phyloP scores from a whole-genome alignment of 2,113 vertebrate genomes.

The Falcunculus frontatus region DNA sequence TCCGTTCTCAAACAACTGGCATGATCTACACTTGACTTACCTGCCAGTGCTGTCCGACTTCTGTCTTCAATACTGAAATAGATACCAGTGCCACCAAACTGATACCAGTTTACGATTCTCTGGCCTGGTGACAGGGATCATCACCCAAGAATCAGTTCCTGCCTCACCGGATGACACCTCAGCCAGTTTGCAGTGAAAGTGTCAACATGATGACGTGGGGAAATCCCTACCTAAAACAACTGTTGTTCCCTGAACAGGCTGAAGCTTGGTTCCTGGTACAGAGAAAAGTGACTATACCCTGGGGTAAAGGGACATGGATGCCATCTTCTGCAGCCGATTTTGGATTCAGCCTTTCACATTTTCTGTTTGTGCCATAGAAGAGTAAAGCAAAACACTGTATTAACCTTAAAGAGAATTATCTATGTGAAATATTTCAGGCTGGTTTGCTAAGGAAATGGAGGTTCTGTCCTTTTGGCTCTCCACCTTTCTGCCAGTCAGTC shows the following conservation, averaged over 20 bases:
- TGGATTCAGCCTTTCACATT: neutral
- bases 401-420: neutral
- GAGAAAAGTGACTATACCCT: neutral
- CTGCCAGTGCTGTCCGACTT: neutral
- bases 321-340: neutral
- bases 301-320: neutral
- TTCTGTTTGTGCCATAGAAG: neutral
- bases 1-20: neutral
- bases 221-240: neutral
- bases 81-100: neutral
- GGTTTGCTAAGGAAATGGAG: neutral
- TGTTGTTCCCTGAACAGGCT: neutral
- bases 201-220: accelerated
- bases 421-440: neutral
- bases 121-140: neutral
- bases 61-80: neutral
- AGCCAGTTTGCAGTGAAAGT: neutral
- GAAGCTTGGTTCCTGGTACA: neutral
- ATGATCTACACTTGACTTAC: neutral
- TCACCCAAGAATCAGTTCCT: neutral
- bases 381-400: neutral
- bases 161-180: neutral
- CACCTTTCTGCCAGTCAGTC: neutral
- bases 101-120: neutral
- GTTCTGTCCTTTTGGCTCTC: neutral